Base-by-base conservation (phyloP, 2,113 vertebrate genomes). In the Rhagologus leucostigma region DNA sequence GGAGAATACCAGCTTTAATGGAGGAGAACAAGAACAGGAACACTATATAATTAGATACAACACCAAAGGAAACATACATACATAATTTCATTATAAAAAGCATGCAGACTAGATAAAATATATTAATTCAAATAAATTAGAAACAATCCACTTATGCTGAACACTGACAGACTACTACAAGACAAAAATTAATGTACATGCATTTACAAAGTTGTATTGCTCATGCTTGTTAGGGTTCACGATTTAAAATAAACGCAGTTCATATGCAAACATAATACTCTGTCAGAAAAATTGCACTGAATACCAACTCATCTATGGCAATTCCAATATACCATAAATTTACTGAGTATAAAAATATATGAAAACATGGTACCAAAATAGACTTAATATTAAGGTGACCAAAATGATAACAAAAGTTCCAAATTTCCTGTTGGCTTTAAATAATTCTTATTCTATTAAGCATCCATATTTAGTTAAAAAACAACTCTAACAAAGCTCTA, bases 1-100 rank as follows among this genome's bases (percentile, higher is more conserved):
- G 98, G 79, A 96, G 98, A 98, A 98, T 97, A 98, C 96, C 96
- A 97, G 98, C 98, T 98, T 99, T 96, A 97, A 97, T 87, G 97
- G 96, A 92, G 97, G 90, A 97, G 98, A 96, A 98, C 94, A 98
- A 97, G 98, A 98, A 98, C 27, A 99, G 95, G 97, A 97, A 98
- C 92, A 98, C 97, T 98, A 91, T 95, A 97, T 97, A 96, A 97
- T 98, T 98, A 98, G 97, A 97, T 97, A 97, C 91, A 96, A 97
- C 93, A 98, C 92, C 94, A 93, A 94, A 69, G 32, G 95, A 62
- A 94, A 96, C 97, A 96, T 44, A 90, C 74, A 90, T 30, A 68
- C 13, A 68, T 64, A 79, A 96, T 83, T 93, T 96, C 80, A 92
- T 89, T 83, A 83, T 55, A 96, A 96, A 97, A 96, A 87, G 89